Conservation (phyloP, 2,888 invertebrate genomes). For the Rhagophthalmus giganteus region DNA sequence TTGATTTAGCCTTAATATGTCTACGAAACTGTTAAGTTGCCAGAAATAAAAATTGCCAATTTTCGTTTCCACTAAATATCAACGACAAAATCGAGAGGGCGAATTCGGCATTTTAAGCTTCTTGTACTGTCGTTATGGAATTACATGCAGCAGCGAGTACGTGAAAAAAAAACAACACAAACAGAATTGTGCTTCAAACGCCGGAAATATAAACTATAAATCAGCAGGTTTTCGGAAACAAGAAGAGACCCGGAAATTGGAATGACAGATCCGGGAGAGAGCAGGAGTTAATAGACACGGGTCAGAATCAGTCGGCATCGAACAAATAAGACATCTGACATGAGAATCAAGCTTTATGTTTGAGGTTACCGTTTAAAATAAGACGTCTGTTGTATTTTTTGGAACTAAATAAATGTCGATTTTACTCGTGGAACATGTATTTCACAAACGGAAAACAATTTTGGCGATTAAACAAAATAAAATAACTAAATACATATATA, state of each 20-base stretch:
- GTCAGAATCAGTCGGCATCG: conserved; percentile 43
- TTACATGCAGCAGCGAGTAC: conserved; percentile 21
- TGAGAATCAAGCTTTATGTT: conserved; percentile 34
- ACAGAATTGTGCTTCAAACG: conserved; percentile 33
- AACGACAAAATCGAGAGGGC: conserved; percentile 6
- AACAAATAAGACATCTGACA: conserved; percentile 47
- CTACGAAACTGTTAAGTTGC: too few relatives aligned
- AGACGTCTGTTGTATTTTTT: neutral
- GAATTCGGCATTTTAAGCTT: conserved; percentile 15
- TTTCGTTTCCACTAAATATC: too few relatives aligned
- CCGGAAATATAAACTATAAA: conserved; percentile 32
- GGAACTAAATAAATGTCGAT: too few relatives aligned
- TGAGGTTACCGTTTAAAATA: conserved; percentile 11
- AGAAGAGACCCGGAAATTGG: conserved; percentile 34
- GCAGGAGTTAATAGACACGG: conserved; percentile 46
- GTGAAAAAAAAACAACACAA: conserved; percentile 30
- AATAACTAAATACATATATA: too few relatives aligned
- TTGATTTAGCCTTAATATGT: too few relatives aligned
- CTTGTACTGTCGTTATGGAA: conserved; percentile 9
- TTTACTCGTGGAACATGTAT: neutral
- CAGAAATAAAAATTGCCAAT: too few relatives aligned
- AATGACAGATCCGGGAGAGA: conserved; percentile 39
- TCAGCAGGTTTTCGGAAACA: conserved; percentile 35
- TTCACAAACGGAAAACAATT: too few relatives aligned
- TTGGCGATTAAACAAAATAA: too few relatives aligned